These are phyloP conservation scores for Peromyscus attwateri DNA, from an alignment of 2,797 vertebrate genomes.

Conservation along the genomic window DNA sequence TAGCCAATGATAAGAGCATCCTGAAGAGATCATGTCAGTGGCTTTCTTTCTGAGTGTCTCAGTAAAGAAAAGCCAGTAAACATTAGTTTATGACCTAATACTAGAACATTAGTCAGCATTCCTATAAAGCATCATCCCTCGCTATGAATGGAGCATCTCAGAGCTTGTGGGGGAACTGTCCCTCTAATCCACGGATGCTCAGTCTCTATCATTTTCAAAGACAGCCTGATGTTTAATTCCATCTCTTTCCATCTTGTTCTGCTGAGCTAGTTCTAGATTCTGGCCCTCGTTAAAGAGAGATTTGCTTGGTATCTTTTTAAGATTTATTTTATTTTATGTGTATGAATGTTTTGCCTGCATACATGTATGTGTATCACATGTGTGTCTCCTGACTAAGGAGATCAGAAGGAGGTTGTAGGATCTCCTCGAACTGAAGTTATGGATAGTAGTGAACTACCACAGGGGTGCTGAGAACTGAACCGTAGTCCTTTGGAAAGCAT, in stretches of 20 bases:
- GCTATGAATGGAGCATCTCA: background rate
- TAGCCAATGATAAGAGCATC: background rate
- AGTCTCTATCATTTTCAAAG: background rate
- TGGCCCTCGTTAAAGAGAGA: background rate
- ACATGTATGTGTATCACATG: too few species aligned
- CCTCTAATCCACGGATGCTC: background rate
- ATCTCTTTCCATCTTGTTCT: background rate
- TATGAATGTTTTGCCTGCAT: too few species aligned
- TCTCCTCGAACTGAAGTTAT: too few species aligned
- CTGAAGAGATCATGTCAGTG: background rate
- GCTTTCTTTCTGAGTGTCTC: background rate
- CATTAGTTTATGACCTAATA: constrained; percentile 26
- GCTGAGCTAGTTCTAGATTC: background rate
- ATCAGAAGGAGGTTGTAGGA: too few species aligned
- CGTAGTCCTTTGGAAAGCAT: too few species aligned
- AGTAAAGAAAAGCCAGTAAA: background rate
- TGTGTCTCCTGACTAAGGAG: too few species aligned
- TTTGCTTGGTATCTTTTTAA: background rate
- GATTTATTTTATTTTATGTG: too few species aligned
- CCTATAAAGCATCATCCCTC: background rate
- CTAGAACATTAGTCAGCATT: background rate
- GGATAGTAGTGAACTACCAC: too few species aligned
- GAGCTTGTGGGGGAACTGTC: background rate
- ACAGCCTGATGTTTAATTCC: background rate
- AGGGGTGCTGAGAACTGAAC: too few species aligned